phyloP scores from a whole-genome alignment of 2,888 invertebrate genomes.

The Pyrochroa serraticornis region DNA sequence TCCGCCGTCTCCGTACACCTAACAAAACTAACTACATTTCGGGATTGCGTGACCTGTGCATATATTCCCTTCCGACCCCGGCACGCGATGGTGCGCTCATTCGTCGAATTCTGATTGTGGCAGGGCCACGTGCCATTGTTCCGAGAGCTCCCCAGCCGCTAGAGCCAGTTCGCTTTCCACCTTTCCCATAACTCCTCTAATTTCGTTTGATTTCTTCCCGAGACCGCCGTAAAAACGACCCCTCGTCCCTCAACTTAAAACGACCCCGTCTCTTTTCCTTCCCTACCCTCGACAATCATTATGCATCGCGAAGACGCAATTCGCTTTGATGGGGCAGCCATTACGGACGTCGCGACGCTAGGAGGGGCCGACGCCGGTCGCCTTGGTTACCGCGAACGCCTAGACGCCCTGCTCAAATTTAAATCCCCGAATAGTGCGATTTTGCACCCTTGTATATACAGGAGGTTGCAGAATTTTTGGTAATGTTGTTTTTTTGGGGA shows the following conservation, averaged over 20 bases:
- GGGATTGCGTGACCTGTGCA: slow-evolving; percentile 52
- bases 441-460: no score
- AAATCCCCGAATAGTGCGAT: slow-evolving; percentile 7
- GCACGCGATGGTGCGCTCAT: slow-evolving; percentile 52
- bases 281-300: neutral
- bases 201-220: slow-evolving; percentile 14
- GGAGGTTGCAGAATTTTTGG: no score
- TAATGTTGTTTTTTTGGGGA: no score
- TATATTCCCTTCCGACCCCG: slow-evolving; percentile 49
- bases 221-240: neutral
- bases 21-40: slow-evolving; percentile 51
- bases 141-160: slow-evolving; percentile 30
- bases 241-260: slow-evolving; percentile 3
- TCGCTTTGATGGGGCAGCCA: slow-evolving; percentile 33
- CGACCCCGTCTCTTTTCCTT: no score
- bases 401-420: slow-evolving; percentile 9
- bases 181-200: slow-evolving; percentile 8
- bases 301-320: neutral
- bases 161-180: slow-evolving; percentile 5
- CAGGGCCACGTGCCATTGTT: slow-evolving; percentile 52
- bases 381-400: slow-evolving; percentile 36
- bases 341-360: slow-evolving; percentile 40
- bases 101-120: slow-evolving; percentile 54
- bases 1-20: neutral
- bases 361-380: slow-evolving; percentile 36